A percentile compares a stretch with the other conserved stretches of the same genome.
Evolutionary conservation across 2,113 vertebrate genomes (phyloP).

Genomic region (Sinocyclocheilus anophthalmus): DNA sequence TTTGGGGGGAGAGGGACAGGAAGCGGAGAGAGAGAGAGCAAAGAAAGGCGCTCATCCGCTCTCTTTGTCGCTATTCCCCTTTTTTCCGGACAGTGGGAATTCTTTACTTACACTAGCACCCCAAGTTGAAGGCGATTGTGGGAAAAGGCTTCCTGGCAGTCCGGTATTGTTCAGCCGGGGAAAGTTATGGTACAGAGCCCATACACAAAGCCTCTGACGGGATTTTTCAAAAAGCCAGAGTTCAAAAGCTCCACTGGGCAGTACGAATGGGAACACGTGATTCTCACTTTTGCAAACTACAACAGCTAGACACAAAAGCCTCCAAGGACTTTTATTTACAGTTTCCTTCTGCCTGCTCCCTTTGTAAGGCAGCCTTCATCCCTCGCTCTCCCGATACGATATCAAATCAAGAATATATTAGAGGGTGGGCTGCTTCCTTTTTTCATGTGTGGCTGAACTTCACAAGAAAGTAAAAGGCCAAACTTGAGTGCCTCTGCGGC

Average conservation of each 20-base stretch:
- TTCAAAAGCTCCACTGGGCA: constrained; percentile 74
- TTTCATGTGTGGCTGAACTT: constrained; percentile 80
- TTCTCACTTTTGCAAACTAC: constrained; percentile 66
- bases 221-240: constrained; percentile 72
- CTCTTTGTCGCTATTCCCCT: constrained; percentile 49
- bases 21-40: constrained; percentile 54
- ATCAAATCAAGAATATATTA: constrained; percentile 76
- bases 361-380: constrained; percentile 42
- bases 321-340: constrained; percentile 67
- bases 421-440: constrained; percentile 58
- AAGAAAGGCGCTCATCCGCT: constrained; percentile 60
- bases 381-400: constrained; percentile 64
- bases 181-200: constrained; percentile 76
- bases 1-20: background rate
- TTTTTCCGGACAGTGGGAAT: constrained; percentile 56
- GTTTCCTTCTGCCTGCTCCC: constrained; percentile 56
- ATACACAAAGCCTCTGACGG: constrained; percentile 74
- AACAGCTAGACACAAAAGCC: constrained; percentile 48
- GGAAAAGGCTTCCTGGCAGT: constrained; percentile 58
- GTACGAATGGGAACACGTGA: constrained; percentile 66
- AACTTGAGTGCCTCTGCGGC: constrained; percentile 89
- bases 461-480: constrained; percentile 87
- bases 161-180: constrained; percentile 63
- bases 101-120: constrained; percentile 53
- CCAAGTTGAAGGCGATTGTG: constrained; percentile 62